These are phyloP conservation scores for Rostratula benghalensis DNA, from an alignment of 2,113 vertebrate genomes.

Conservation along the genomic window DNA sequence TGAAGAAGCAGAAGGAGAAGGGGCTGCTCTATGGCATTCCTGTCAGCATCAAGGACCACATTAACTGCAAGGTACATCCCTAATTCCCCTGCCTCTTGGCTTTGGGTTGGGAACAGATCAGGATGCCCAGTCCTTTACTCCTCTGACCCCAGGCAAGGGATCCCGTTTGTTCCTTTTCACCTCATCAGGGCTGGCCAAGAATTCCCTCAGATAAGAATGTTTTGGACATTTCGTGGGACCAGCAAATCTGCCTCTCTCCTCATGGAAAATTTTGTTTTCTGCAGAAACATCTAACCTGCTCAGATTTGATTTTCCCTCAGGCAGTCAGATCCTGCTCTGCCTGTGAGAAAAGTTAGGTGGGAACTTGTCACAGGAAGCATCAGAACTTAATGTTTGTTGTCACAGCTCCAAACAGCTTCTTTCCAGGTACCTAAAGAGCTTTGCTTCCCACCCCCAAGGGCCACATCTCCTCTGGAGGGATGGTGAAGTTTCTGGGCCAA, in stretches of 20 bases:
- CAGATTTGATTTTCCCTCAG: neutral
- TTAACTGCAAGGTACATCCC: constrained; percentile 78
- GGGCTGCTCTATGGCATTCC: constrained; percentile 86
- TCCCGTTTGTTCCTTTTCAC: neutral
- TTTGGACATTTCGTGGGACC: neutral
- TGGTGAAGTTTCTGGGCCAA: constrained; percentile 74
- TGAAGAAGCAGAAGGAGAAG: constrained; percentile 56
- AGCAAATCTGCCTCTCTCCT: neutral
- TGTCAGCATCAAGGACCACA: constrained; percentile 89
- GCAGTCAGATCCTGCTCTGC: neutral
- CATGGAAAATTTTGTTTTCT: neutral
- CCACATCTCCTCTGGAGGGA: constrained; percentile 78
- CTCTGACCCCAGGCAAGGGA: neutral
- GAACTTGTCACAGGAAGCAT: neutral
- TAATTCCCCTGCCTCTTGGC: neutral
- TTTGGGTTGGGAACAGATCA: neutral
- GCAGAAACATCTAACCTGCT: neutral
- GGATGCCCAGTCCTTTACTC: neutral
- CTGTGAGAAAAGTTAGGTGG: neutral
- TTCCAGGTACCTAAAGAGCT: neutral
- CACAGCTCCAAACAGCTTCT: neutral
- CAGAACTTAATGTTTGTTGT: neutral
- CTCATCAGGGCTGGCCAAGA: neutral
- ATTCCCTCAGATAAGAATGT: neutral
- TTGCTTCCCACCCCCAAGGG: constrained; percentile 71